Evolutionary conservation across 2,797 vertebrate genomes (phyloP).

Genomic region (Peromyscus melanophrys): DNA sequence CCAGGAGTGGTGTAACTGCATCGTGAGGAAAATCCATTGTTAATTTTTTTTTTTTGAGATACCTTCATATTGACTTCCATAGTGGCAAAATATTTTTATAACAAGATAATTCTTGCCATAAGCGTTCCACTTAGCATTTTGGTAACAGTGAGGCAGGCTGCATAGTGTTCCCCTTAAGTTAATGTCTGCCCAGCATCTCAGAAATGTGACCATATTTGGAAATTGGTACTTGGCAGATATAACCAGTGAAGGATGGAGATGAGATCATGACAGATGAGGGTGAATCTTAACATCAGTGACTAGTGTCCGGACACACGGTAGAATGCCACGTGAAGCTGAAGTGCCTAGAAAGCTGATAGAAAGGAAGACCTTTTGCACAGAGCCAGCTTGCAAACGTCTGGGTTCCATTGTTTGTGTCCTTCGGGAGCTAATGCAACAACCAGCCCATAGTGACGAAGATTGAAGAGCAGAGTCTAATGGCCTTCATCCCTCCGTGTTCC

Average conservation of each 20-base stretch:
- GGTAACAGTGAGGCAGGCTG: background rate
- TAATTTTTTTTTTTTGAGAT: background rate
- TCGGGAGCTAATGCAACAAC: background rate
- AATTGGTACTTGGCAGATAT: constrained; percentile 3
- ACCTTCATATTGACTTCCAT: background rate
- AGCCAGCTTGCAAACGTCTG: constrained; percentile 5
- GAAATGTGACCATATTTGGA: constrained; percentile 13
- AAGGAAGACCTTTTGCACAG: background rate
- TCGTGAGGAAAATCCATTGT: background rate
- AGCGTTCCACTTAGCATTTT: background rate
- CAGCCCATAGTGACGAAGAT: background rate
- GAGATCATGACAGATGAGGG: background rate
- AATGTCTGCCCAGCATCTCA: background rate
- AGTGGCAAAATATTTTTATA: constrained; percentile 16
- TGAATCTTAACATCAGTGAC: background rate
- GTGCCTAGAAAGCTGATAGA: background rate
- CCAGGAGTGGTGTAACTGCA: background rate
- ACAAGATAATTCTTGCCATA: background rate
- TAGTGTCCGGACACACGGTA: background rate
- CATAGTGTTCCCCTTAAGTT: background rate
- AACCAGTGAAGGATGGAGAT: constrained; percentile 29
- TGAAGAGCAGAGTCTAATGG: background rate
- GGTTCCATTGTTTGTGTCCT: background rate
- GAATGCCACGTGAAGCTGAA: too few relatives aligned
- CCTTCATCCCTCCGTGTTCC: background rate